These are phyloP conservation scores for Todus mexicanus DNA, from an alignment of 2,797 vertebrate species.

Conservation along the genomic window DNA sequence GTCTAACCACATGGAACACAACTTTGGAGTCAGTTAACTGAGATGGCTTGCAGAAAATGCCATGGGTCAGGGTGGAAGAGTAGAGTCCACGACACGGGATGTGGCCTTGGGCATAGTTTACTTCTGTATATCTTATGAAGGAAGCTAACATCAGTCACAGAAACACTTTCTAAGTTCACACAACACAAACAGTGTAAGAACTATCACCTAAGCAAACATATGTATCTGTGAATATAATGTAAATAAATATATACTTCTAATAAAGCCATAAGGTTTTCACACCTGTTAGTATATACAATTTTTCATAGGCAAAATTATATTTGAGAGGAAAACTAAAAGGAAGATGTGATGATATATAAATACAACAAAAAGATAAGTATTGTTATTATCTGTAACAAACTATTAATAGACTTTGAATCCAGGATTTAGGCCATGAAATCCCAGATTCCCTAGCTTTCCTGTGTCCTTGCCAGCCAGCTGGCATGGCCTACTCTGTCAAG, in stretches of 20 bases:
- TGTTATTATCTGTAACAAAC: not conserved
- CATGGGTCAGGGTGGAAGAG: not conserved
- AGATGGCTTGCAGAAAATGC: not conserved
- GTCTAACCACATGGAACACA: not conserved
- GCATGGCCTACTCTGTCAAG: not conserved
- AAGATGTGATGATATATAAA: not conserved
- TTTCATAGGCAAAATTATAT: not conserved
- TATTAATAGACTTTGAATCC: not conserved
- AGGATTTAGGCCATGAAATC: not conserved
- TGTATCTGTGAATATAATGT: not conserved
- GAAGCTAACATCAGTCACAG: not conserved
- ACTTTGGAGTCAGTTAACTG: not conserved
- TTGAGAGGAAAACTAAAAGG: not conserved
- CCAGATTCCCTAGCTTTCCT: not conserved
- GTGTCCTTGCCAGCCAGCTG: not conserved
- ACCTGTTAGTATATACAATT: not conserved
- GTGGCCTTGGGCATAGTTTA: not conserved
- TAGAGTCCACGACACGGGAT: not conserved
- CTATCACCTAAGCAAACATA: not conserved
- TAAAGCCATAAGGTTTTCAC: not conserved
- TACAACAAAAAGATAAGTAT: not conserved
- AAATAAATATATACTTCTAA: not conserved
- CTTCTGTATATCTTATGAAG: not conserved
- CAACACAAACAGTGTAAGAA: not conserved
- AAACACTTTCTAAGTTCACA: not conserved